Conservation (phyloP, 2,113 vertebrate species). For the Globicephala melas region DNA sequence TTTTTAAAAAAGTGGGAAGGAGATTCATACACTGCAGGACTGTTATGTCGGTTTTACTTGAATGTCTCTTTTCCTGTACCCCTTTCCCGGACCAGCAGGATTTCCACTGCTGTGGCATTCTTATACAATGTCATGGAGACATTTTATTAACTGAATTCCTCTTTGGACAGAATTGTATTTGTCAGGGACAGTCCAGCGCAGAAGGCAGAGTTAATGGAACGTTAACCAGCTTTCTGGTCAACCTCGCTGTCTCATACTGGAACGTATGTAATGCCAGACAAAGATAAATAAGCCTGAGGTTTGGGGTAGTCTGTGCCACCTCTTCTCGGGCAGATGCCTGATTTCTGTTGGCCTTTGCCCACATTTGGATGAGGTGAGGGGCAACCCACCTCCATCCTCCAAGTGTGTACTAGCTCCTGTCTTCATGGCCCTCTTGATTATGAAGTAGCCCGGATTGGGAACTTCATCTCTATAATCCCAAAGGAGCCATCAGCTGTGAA, state of each 20-base stretch:
- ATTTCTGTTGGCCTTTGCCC: background rate
- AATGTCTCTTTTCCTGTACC: background rate
- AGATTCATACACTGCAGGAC: fast-evolving
- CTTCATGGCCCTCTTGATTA: background rate
- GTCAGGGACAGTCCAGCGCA: background rate
- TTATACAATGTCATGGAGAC: background rate
- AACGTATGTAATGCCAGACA: background rate
- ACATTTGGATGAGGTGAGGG: background rate
- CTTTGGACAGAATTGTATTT: background rate
- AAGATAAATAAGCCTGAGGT: background rate
- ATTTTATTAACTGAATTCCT: background rate
- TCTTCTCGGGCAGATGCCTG: background rate
- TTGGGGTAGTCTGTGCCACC: background rate
- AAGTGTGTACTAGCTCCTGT: background rate
- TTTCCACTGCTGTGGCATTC: background rate
- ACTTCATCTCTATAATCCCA: background rate
- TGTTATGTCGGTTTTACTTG: fast-evolving
- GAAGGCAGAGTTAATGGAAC: background rate
- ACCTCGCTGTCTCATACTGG: background rate
- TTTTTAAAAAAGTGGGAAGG: background rate
- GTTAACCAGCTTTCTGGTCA: background rate
- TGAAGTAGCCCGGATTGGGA: background rate
- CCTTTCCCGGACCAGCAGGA: background rate
- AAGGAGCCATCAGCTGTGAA: background rate
- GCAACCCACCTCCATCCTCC: too few species aligned